Conservation (phyloP, 2,888 invertebrate species). For the Hemicrepidius hirtus region DNA sequence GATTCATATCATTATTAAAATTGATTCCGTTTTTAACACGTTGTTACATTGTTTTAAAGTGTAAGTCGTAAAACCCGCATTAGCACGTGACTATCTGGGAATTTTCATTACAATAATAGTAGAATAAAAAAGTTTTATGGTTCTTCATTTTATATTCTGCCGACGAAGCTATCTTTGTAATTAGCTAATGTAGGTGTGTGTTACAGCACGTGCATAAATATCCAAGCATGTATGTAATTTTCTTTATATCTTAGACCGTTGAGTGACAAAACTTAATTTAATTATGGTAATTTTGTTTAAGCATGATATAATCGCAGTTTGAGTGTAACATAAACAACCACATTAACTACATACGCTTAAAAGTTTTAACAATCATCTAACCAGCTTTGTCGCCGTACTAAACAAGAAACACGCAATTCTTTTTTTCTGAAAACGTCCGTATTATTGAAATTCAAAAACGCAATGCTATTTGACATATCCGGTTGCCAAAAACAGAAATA, state of each 20-base stretch:
- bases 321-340: background rate
- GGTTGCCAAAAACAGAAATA: too few species aligned
- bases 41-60: conserved; percentile 63
- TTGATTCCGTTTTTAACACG: conserved; percentile 67
- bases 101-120: conserved; percentile 37
- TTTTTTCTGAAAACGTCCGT: too few species aligned
- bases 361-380: background rate
- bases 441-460: too few species aligned
- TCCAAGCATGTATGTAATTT: background rate
- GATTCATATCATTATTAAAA: conserved; percentile 69
- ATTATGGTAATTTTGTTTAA: conserved; percentile 16
- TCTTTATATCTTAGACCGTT: background rate
- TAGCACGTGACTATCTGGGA: conserved; percentile 40
- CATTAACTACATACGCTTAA: background rate
- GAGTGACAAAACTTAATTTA: conserved; percentile 5
- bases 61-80: conserved; percentile 50
- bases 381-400: background rate
- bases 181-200: conserved; percentile 31
- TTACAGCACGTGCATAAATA: conserved; percentile 4
- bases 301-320: background rate
- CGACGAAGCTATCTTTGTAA: conserved; percentile 19
- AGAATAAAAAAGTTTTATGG: conserved; percentile 28
- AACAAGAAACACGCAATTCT: background rate
- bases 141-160: conserved; percentile 1
- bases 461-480: too few species aligned